These are phyloP conservation scores for Spinibarbus caldwelli DNA, from an alignment of 2,797 vertebrate species.

Conservation along the genomic window DNA sequence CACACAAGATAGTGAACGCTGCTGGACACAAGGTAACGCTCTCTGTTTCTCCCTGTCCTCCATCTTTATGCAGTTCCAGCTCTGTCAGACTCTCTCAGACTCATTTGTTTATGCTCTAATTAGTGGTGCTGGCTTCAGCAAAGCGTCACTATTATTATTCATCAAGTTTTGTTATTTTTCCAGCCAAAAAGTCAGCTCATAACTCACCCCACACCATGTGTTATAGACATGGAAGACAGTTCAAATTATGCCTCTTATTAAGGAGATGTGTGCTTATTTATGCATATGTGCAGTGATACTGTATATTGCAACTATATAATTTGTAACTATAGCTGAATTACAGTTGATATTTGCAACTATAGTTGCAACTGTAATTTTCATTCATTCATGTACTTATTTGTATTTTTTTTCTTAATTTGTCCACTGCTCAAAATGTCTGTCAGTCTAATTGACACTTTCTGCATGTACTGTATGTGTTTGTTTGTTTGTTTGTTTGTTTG, in stretches of 20 bases:
- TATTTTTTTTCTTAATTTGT: not conserved
- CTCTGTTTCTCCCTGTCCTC: not conserved
- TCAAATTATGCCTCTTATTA: not conserved
- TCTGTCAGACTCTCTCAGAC: not conserved
- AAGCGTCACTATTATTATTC: not conserved
- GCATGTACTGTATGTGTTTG: not conserved
- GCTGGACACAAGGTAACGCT: conserved; percentile 84
- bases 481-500: not conserved
- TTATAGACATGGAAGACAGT: not conserved
- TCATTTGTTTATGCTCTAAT: not conserved
- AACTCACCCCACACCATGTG: not conserved
- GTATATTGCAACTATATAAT: not conserved
- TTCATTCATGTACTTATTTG: not conserved
- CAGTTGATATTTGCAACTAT: not conserved
- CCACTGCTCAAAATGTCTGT: not conserved
- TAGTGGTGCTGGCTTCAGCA: not conserved
- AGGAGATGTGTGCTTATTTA: not conserved
- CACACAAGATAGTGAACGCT: conserved; percentile 84
- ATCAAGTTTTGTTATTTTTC: not conserved
- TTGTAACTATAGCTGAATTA: too few species aligned
- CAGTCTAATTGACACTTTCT: not conserved
- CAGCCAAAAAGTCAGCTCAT: not conserved
- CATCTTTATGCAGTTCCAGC: not conserved
- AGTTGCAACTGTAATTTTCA: not conserved
- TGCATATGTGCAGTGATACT: not conserved